Base-by-base conservation (phyloP, 2,113 vertebrate species). In the Zeus faber region DNA sequence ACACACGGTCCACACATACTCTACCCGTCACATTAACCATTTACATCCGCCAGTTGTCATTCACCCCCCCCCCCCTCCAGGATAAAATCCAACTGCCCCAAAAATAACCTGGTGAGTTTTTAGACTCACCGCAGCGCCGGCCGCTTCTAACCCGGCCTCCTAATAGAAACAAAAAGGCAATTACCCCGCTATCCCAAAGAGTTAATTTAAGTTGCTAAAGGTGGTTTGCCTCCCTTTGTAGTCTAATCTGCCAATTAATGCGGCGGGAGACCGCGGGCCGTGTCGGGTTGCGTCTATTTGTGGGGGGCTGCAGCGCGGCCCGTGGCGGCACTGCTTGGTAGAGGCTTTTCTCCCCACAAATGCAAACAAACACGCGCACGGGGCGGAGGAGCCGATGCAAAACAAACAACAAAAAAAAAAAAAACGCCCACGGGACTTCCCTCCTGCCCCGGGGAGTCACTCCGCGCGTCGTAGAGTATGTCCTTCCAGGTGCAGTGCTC, bases 91-190 rank as follows among this genome's bases (percentile, higher is more conserved):
- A 63, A 77, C 80, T 37, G 79, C 78, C 74, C 71, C 71, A 25
- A 74, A 87, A 86, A 86, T 84, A 89, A 78, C 72, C 70, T 20
- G 44, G 54, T 46, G 64, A 65, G 75, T 74, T 81, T 80, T 77
- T 74, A 80, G 63, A 76, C 79, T 81, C 70, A 68, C 62, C 58
- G 49, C 43, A 67, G 69, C 76, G 67, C 33, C 33, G 33, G 13
- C 33, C 57, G 60, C 62, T 46, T 69, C 70, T 66, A 76, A 76
- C 56, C 37, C 43, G 54, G 41, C 46, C 81, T 69, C 79, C 82
- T 74, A 65, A 84, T 80, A 88, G 80, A 66, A 79, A 78, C 76
- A 81, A 82, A 85, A n/a, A 86, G 76, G 50, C 75, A 88, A 85
- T 85, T 81, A 82, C 57, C 39, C 45, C 59, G 33, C 53, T 54